A percentile compares a stretch with the other conserved stretches of the same genome.
Evolutionary conservation across 2,113 vertebrate genomes (phyloP).

Genomic region (Gobius niger): DNA sequence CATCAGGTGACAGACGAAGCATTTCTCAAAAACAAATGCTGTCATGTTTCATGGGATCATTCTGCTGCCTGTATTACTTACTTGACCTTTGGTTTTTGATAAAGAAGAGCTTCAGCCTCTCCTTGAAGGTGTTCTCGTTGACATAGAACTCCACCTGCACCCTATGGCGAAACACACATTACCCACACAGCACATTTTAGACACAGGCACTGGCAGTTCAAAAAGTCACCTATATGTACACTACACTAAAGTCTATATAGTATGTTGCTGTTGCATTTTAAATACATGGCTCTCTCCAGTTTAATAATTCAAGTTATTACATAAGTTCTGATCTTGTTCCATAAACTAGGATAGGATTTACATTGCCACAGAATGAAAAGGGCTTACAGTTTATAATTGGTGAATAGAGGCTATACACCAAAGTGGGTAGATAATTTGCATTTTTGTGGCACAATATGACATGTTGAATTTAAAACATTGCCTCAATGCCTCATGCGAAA

Average conservation of each 20-base stretch:
- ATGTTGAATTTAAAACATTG: constrained; percentile 21
- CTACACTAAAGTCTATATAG: not conserved
- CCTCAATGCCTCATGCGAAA: constrained; percentile 2
- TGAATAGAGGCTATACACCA: constrained; percentile 9
- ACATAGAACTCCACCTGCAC: constrained; percentile 99
- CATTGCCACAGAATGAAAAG: not conserved
- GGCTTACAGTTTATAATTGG: not conserved
- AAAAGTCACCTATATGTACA: not conserved
- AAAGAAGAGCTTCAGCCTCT: constrained; percentile 97
- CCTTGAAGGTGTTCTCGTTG: constrained; percentile 98
- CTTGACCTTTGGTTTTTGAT: constrained; percentile 99
- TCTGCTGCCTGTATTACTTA: constrained; percentile 74
- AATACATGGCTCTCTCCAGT: not conserved
- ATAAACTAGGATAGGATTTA: not conserved
- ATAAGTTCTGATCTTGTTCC: constrained; percentile 1
- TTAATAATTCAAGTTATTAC: constrained; percentile 19
- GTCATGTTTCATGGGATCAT: no score
- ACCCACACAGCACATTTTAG: not conserved
- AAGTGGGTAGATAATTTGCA: not conserved
- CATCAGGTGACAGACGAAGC: no score
- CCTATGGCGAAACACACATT: constrained; percentile 70
- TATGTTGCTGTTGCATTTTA: not conserved
- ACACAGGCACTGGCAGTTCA: not conserved
- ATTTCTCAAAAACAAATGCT: no score
- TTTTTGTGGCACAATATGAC: not conserved